Conservation (phyloP, 2,113 vertebrate species). For the Onychorhynchus coronatus region DNA sequence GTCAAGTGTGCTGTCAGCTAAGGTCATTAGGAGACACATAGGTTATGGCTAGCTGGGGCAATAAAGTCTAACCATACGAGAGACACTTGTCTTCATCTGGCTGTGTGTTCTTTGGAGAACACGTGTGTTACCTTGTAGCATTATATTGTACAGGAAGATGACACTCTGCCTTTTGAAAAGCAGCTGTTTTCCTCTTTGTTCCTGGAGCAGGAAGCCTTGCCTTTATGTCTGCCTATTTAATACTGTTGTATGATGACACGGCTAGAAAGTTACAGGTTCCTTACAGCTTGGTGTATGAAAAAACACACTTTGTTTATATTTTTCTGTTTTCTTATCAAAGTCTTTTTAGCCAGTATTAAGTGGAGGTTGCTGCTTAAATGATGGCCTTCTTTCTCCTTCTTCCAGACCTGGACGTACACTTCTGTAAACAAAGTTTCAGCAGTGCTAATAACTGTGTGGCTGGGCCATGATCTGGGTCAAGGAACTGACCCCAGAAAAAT, state of each 20-base stretch:
- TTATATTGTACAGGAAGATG: not conserved
- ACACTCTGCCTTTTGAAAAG: not conserved
- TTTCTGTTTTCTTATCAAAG: not conserved
- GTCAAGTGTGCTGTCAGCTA: not conserved
- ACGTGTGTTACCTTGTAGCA: not conserved
- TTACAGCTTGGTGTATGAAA: not conserved
- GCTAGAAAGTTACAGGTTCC: not conserved
- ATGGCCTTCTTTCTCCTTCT: not conserved
- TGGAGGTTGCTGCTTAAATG: not conserved
- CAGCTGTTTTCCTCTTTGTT: not conserved
- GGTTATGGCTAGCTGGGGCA: not conserved
- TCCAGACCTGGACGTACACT: not conserved
- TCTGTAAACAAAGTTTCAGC: not conserved
- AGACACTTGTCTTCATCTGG: not conserved
- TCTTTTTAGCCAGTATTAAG: not conserved
- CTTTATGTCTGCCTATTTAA: not conserved
- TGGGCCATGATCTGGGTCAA: not conserved
- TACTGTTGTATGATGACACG: not conserved
- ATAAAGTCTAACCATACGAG: not conserved
- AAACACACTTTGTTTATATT: not conserved
- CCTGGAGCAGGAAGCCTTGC: constrained; percentile 4
- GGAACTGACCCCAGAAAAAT: not conserved
- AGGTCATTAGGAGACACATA: not conserved
- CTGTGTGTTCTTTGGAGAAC: not conserved
- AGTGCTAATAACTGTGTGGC: not conserved